Evolutionary conservation across 2,113 vertebrate genomes (phyloP).

Genomic region (Barnardius zonarius): DNA sequence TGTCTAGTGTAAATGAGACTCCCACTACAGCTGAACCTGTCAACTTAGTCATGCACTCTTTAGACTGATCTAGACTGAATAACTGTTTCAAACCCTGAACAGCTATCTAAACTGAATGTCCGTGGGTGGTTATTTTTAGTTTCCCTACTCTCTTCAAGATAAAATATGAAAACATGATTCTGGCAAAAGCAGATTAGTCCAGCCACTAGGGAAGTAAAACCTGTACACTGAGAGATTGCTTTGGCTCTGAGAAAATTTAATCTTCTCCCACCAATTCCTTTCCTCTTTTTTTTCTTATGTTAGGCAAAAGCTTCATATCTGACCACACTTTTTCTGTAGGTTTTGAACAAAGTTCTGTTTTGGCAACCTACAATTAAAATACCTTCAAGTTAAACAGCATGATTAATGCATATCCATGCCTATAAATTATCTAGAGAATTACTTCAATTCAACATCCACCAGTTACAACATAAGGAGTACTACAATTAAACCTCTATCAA

Average conservation of each 20-base stretch:
- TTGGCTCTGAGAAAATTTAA: neutral
- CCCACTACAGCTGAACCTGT: neutral
- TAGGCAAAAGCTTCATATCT: neutral
- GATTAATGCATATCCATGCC: neutral
- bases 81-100: neutral
- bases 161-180: slow-evolving; percentile 25
- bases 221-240: neutral
- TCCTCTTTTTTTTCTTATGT: neutral
- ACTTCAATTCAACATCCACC: neutral
- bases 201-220: neutral
- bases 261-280: neutral
- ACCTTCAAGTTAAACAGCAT: neutral
- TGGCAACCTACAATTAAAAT: slow-evolving; percentile 5
- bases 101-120: neutral
- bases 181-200: neutral
- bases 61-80: neutral
- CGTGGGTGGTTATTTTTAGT: neutral
- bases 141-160: neutral
- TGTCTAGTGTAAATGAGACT: neutral
- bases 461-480: neutral
- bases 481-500: neutral
- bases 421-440: neutral
- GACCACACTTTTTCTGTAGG: neutral
- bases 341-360: slow-evolving; percentile 6
- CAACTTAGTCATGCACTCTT: neutral